Conservation (phyloP, 2,797 vertebrate genomes). For the Peromyscus eremicus region DNA sequence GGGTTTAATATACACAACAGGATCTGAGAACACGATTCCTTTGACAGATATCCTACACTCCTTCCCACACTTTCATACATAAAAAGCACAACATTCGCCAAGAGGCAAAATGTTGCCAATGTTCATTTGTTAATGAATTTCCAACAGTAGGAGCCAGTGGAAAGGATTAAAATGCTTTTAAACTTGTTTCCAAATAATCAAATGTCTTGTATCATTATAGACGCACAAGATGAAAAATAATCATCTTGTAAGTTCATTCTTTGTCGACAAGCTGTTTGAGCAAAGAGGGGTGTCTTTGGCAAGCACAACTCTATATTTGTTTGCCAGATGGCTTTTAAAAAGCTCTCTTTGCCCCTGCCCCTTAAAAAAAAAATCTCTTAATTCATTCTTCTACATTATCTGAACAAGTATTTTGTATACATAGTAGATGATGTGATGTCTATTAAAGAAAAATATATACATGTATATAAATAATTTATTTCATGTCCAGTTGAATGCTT, state of each 20-base stretch:
- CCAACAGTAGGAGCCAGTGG: constrained; percentile 31
- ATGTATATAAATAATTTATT: background rate
- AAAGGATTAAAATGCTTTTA: constrained; percentile 68
- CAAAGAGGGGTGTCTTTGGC: constrained; percentile 36
- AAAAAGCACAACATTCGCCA: constrained; percentile 70
- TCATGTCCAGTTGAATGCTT: background rate
- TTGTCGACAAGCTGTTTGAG: constrained; percentile 18
- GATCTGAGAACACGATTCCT: constrained; percentile 73
- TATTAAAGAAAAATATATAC: background rate
- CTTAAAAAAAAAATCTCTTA: background rate
- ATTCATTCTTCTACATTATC: constrained; percentile 15
- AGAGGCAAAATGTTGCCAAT: constrained; percentile 72
- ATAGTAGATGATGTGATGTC: background rate
- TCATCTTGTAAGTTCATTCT: background rate
- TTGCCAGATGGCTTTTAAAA: background rate
- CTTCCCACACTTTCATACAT: constrained; percentile 74
- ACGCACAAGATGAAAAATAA: constrained; percentile 37
- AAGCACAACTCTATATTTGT: constrained; percentile 31
- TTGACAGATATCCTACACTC: constrained; percentile 54
- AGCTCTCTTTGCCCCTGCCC: background rate
- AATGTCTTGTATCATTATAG: constrained; percentile 40
- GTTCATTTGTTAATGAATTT: constrained; percentile 65
- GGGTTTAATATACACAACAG: constrained; percentile 66
- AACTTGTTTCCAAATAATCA: constrained; percentile 66
- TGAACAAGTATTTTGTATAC: background rate